These are phyloP conservation scores for Porites lutea DNA, from an alignment of 64 coral and sea anemone genomes.

Conservation along the genomic window DNA sequence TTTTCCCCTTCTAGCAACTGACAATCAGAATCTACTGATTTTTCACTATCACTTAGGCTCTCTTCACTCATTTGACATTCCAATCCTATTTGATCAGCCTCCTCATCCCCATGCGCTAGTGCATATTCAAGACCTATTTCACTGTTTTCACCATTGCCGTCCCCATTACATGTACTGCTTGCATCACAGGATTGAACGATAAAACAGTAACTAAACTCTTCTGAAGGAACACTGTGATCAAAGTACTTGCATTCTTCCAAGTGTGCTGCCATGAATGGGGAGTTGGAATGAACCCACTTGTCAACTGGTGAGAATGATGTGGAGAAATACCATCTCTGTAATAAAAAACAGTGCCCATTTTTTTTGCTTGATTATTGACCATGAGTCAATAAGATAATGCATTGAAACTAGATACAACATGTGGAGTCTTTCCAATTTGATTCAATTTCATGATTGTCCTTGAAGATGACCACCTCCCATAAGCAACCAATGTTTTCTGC, in stretches of 20 bases:
- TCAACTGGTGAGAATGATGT: conserved; percentile 76
- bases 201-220: conserved; percentile 73
- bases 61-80: conserved; percentile 34
- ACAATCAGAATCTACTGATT: neutral
- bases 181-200: neutral
- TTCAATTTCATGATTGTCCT: no score
- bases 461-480: no score
- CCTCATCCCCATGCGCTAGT: neutral
- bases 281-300: conserved; percentile 81
- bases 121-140: conserved; percentile 30
- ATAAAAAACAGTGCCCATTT: neutral
- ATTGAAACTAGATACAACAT: no score
- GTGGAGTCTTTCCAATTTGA: no score
- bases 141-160: neutral
- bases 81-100: conserved; percentile 1
- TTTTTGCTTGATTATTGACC: no score
- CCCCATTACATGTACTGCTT: neutral
- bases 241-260: conserved; percentile 88
- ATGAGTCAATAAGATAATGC: no score
- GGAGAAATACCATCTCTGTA: conserved; percentile 94
- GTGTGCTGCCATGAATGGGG: conserved; percentile 88
- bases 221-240: conserved; percentile 61
- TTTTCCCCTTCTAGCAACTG: neutral
- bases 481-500: no score
- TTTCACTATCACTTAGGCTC: neutral